Evolutionary conservation across 2,888 invertebrate species (phyloP), one percentile per base, ranked within the genome.

Genomic region (Sarcophaga caerulescens): DNA sequence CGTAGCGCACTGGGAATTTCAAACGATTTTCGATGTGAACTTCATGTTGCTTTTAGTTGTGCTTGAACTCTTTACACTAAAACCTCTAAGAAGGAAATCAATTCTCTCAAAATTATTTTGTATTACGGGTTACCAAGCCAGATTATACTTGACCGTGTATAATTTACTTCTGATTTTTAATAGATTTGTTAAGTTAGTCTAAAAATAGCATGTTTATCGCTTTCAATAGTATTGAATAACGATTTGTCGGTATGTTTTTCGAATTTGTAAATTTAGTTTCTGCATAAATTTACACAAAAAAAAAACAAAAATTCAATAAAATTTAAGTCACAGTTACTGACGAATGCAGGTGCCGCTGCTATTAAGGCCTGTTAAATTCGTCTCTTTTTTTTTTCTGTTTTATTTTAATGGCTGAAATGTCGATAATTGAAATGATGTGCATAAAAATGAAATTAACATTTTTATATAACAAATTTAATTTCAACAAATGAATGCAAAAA

Each of bases 391-490:
- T 1, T 45, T 19, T 45, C 3, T 76, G 63, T 65, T 52, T 63
- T 52, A n/a, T 3, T 63, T 52, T 35, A 52, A 52, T 52, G 11
- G 17, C 25, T 66, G 60, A 83, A 76, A 76, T 83, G 82, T 73
- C 82, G 82, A 83, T 85, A 85, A 85, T 85, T 85, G 85, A 85
- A 85, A 85, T 86, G 86, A 84, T 81, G 86, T 10, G 81, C 86
- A 84, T 77, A 78, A 86, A 52, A 86, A 84, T 84, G 63, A 71
- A 83, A 84, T 86, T 84, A 86, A 86, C 83, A 86, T 86, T 86
- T 86, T 86, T 78, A 81, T 84, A 81, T 84, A 86, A 86, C 73
- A 73, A 85, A 74, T 85, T 81, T 69, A 77, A 85, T 71, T 85
- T 81, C 65, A 79, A 70, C 83, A 84, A 79, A 74, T 84, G 84